A percentile compares a stretch with the other conserved stretches of the same genome.
Evolutionary conservation across 2,113 vertebrate genomes (phyloP).

Genomic region (Sus scrofa): DNA sequence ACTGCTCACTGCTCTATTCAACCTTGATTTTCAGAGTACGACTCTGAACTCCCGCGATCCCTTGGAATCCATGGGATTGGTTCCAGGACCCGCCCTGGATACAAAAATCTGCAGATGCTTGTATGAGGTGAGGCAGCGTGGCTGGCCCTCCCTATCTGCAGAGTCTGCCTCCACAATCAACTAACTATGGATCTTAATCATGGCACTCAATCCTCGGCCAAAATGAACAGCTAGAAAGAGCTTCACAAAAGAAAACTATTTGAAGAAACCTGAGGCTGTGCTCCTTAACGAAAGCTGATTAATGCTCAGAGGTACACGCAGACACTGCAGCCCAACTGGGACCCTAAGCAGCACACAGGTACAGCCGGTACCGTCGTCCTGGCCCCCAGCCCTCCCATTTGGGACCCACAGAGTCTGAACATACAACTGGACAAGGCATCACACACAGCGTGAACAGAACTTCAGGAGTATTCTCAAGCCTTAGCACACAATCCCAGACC

Average conservation of each 20-base stretch:
- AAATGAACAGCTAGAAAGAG: background rate
- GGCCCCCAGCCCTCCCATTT: background rate
- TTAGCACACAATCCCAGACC: background rate
- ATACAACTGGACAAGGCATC: background rate
- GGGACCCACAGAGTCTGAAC: background rate
- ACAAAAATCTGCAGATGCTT: background rate
- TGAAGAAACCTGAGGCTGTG: background rate
- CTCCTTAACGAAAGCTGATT: background rate
- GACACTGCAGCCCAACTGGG: background rate
- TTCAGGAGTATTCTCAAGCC: background rate
- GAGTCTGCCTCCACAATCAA: background rate
- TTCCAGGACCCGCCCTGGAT: accelerated
- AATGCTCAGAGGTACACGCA: background rate
- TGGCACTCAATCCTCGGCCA: background rate
- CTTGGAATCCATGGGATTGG: background rate
- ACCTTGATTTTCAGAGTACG: background rate
- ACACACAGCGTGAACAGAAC: background rate
- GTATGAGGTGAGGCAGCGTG: too few relatives aligned
- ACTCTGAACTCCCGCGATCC: background rate
- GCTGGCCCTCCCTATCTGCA: accelerated
- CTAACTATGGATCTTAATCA: background rate
- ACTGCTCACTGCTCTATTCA: background rate
- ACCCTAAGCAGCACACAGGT: background rate
- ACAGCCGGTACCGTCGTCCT: accelerated
- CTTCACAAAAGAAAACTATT: background rate